Conservation (phyloP, 2,113 vertebrate genomes). For the Corythoichthys haematopterus region DNA sequence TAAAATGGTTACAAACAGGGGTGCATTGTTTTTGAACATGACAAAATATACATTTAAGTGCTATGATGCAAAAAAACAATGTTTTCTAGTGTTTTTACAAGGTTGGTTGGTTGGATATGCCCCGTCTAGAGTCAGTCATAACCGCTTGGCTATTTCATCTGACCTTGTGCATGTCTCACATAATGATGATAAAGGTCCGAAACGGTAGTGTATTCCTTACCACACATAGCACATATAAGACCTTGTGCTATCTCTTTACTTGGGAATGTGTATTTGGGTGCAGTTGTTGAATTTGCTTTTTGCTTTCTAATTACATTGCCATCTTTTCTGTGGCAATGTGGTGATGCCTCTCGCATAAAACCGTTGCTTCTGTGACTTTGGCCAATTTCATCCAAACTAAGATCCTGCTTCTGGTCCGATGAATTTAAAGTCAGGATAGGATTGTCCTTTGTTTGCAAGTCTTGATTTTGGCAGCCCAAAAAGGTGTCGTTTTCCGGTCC, state of each 20-base stretch:
- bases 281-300: constrained; percentile 18
- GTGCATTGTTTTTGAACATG: not conserved
- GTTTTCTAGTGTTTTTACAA: not conserved
- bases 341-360: constrained; percentile 8
- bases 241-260: constrained; percentile 20
- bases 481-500: constrained; percentile 4
- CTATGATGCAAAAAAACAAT: not conserved
- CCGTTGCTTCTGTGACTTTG: not conserved
- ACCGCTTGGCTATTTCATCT: constrained; percentile 45
- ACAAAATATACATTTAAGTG: not conserved
- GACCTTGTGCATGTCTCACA: constrained; percentile 70
- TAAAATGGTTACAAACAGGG: not conserved
- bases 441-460: constrained; percentile 5
- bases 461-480: constrained; percentile 11
- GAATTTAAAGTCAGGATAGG: constrained; percentile 10
- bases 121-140: not conserved
- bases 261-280: constrained; percentile 1
- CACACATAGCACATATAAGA: constrained; percentile 66
- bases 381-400: constrained; percentile 4
- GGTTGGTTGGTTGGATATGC: not conserved
- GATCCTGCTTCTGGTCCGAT: constrained; percentile 5
- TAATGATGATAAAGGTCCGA: constrained; percentile 73
- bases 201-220: constrained; percentile 47
- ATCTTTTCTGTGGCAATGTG: not conserved
- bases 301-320: constrained; percentile 12